Evolutionary conservation across 2,888 invertebrate species (phyloP).

Genomic region (Timema cristinae): DNA sequence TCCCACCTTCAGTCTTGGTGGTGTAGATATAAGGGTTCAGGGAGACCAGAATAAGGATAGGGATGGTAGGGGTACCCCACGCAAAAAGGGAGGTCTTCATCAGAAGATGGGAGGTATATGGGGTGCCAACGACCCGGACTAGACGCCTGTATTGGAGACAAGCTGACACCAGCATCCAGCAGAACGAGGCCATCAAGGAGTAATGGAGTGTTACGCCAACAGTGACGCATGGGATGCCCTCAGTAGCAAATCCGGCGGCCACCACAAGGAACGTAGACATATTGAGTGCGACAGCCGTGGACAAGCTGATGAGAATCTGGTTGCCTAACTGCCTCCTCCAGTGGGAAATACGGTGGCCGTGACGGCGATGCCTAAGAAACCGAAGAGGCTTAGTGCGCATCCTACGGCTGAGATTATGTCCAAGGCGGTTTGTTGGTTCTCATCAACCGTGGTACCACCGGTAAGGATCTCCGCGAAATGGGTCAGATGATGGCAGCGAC

Average conservation of each 20-base stretch:
- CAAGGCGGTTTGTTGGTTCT: background rate
- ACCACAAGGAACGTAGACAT: background rate
- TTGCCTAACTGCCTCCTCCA: background rate
- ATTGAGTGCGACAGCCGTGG: background rate
- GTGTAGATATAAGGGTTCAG: slow-evolving; percentile 49
- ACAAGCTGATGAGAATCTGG: slow-evolving; percentile 4
- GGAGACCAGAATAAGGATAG: slow-evolving; percentile 49
- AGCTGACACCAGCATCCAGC: slow-evolving; percentile 70
- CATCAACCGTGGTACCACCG: background rate
- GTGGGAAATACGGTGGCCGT: background rate
- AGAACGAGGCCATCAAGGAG: slow-evolving; percentile 62
- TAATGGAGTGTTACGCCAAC: slow-evolving; percentile 64
- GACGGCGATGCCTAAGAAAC: background rate
- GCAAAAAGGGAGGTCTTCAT: slow-evolving; percentile 58
- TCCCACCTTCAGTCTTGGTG: background rate
- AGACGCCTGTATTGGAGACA: slow-evolving; percentile 63
- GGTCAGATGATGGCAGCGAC: background rate
- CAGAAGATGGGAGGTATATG: slow-evolving; percentile 56
- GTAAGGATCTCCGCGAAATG: slow-evolving; percentile 2
- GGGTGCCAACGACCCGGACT: slow-evolving; percentile 60
- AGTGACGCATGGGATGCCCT: slow-evolving; percentile 49
- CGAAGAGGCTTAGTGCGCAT: background rate
- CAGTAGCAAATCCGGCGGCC: background rate
- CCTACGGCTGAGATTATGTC: slow-evolving; percentile 6
- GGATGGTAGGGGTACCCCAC: slow-evolving; percentile 58